Evolutionary conservation across 2,113 vertebrate species (phyloP).

Genomic region (Glaucomys volans): DNA sequence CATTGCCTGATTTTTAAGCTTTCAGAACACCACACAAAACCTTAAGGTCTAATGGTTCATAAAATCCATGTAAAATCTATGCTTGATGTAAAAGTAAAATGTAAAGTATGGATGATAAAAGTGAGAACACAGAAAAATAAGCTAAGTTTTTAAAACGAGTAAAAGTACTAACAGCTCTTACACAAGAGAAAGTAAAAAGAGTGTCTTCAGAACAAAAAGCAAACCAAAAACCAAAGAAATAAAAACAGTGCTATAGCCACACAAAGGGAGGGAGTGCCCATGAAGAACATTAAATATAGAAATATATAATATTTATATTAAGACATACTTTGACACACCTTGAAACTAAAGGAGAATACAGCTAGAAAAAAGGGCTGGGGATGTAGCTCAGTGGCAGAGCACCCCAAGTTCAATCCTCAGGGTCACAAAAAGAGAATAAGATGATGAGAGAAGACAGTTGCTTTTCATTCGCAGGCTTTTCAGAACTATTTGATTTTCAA

Average conservation of each 20-base stretch:
- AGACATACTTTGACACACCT: neutral
- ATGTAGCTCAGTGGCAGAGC: too few relatives aligned
- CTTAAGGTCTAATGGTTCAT: conserved; percentile 15
- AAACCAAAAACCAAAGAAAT: neutral
- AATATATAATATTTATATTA: neutral
- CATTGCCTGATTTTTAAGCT: conserved; percentile 14
- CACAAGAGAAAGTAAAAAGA: neutral
- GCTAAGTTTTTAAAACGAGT: neutral
- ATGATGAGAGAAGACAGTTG: neutral
- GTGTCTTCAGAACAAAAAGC: neutral
- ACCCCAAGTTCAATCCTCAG: too few relatives aligned
- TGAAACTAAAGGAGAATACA: neutral
- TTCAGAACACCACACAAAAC: conserved; percentile 8
- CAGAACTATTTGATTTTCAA: conserved; percentile 34
- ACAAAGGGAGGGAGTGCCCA: neutral
- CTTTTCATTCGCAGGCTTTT: neutral
- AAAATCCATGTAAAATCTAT: conserved; percentile 7
- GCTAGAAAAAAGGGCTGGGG: neutral
- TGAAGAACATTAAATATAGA: neutral
- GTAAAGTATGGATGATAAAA: neutral
- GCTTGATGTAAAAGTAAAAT: conserved; percentile 12
- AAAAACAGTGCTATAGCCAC: neutral
- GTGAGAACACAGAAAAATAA: neutral
- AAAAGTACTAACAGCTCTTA: neutral
- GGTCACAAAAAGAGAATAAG: too few relatives aligned